A percentile compares a stretch with the other conserved stretches of the same genome.
Evolutionary conservation across 2,888 invertebrate genomes (phyloP).

Genomic region (Agonopterix heracliana): DNA sequence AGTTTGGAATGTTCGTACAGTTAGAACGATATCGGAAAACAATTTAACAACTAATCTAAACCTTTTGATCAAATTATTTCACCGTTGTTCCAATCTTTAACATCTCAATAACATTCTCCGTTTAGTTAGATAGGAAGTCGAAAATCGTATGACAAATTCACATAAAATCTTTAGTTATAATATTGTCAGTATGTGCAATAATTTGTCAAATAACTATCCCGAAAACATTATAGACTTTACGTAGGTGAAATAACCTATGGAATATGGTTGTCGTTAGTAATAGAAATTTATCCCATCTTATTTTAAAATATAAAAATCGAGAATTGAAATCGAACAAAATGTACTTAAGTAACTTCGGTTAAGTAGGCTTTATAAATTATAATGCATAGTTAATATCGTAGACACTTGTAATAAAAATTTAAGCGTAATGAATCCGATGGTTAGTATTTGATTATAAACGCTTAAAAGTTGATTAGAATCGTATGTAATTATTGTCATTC

Average conservation of each 20-base stretch:
- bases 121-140: too few relatives aligned
- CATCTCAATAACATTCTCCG: too few relatives aligned
- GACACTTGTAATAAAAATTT: slow-evolving; percentile 52
- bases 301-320: slow-evolving; percentile 51
- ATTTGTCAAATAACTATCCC: slow-evolving; percentile 28
- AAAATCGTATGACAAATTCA: too few relatives aligned
- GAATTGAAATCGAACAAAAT: slow-evolving; percentile 68
- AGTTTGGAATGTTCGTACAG: too few relatives aligned
- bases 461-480: slow-evolving; percentile 60
- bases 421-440: slow-evolving; percentile 54
- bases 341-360: slow-evolving; percentile 74
- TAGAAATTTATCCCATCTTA: slow-evolving; percentile 59
- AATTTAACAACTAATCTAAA: too few relatives aligned
- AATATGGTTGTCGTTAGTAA: slow-evolving; percentile 68
- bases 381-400: slow-evolving; percentile 70
- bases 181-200: slow-evolving; percentile 43
- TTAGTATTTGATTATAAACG: slow-evolving; percentile 66
- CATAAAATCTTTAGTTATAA: slow-evolving; percentile 11
- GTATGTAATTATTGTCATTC: slow-evolving; percentile 37
- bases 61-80: too few relatives aligned
- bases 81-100: too few relatives aligned
- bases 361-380: slow-evolving; percentile 76
- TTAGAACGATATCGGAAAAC: too few relatives aligned
- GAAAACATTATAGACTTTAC: slow-evolving; percentile 40
- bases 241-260: slow-evolving; percentile 43